phyloP scores from a whole-genome alignment of 2,113 vertebrate species.

The Hippopotamus amphibius region DNA sequence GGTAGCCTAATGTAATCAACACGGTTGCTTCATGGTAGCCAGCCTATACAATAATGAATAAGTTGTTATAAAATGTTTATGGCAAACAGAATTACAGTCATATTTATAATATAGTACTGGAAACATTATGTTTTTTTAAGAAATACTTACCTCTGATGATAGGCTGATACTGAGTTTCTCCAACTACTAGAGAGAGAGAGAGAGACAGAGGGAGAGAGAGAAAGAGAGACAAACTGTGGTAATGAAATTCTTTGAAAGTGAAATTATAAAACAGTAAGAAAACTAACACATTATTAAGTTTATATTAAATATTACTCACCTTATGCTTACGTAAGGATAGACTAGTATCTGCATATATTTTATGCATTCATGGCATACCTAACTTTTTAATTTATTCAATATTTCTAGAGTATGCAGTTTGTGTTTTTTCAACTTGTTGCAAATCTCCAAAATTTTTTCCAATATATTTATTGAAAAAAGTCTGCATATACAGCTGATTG shows the following conservation, averaged over 20 bases:
- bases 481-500: background rate
- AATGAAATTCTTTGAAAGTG: background rate
- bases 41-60: background rate
- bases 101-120: background rate
- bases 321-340: background rate
- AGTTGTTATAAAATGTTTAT: background rate
- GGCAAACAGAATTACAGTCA: background rate
- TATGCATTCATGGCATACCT: background rate
- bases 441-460: background rate
- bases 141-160: background rate
- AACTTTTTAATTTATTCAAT: background rate
- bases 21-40: background rate
- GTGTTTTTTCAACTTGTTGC: background rate
- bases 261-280: background rate
- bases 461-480: background rate
- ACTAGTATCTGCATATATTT: background rate
- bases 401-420: background rate
- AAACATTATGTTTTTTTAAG: background rate
- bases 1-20: background rate
- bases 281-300: background rate
- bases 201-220: background rate
- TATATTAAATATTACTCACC: background rate
- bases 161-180: background rate
- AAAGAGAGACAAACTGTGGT: background rate
- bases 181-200: background rate